Base-by-base conservation (phyloP, 1,140 invertebrate species). In the Camponotus pennsylvanicus region DNA sequence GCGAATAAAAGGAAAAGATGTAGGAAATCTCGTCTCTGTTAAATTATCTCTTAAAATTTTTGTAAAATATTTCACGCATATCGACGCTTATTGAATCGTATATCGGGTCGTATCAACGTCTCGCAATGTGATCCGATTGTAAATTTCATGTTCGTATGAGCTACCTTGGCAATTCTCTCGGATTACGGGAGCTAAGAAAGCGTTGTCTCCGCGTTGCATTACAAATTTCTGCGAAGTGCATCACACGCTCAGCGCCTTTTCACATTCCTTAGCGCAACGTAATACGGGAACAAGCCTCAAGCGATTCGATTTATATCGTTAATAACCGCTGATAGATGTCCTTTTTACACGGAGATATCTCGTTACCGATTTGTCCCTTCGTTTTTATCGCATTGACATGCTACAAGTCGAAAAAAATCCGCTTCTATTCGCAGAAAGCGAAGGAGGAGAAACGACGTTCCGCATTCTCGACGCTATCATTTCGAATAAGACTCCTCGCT, bases 231-330 rank as follows among this genome's bases (percentile, higher is more conserved):
- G 7, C 77, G 84, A 73, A 57, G 61, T 66, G 55, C 76, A 70
- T 71, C 82, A 63, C 42, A 71, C 27, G 37, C 78, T 89, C 88
- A 89, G 88, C 88, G 85, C 52, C 59, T 89, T 82, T 84, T 89
- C 59, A 37, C 69, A 89, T 89, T 82, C 69, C 69, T 59, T 83
- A 52, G 40, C 57, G 80, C 70, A 27, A 40, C 37, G 57, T 55
- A 76, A 83, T 45, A 37, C 55, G 27, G 18, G 45, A 66, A 63
- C 42, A 13, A 42, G 15, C 27, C 34, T 37, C 40, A 11, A 45
- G 18, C 3, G 13, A n/a, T 57, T 27, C 21, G 45, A 84, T 77
- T 84, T 42, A 21, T 42, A 75, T 76, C 57, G 52, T 15, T 18
- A n/a, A 11, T 82, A 63, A 82, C 59, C 37, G 67, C 21, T 18